Evolutionary conservation across 2,888 invertebrate genomes (phyloP).

Genomic region (Dryococelus australis): DNA sequence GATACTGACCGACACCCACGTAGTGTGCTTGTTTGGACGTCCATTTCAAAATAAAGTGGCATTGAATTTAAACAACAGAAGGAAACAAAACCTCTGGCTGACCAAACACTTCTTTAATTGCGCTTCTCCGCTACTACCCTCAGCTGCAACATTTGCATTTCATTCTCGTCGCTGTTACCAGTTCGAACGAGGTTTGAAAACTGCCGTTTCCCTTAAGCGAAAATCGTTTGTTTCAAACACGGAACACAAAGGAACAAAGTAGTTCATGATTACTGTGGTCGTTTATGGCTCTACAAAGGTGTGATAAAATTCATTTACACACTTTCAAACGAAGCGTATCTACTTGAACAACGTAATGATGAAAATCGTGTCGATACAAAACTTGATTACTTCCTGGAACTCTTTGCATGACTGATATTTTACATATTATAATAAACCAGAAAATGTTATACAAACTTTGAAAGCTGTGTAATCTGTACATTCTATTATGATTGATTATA

Average conservation of each 20-base stretch:
- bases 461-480: no score
- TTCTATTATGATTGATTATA: no score
- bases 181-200: background rate
- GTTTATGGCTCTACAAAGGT: background rate
- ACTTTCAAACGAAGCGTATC: no score
- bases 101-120: constrained; percentile 1
- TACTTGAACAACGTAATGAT: no score
- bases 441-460: no score
- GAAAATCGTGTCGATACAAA: no score
- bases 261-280: background rate
- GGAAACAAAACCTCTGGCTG: background rate
- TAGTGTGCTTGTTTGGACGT: background rate
- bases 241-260: background rate
- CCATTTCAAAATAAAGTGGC: background rate
- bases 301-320: background rate
- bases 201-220: background rate
- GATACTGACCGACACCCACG: background rate
- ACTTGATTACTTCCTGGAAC: no score
- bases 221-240: background rate
- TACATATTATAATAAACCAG: no score
- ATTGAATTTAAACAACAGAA: background rate
- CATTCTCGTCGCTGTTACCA: background rate
- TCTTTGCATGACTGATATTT: no score
- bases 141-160: background rate
- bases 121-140: background rate